Base-by-base conservation (phyloP, 2,797 vertebrate species). In the Phataginus tricuspis region DNA sequence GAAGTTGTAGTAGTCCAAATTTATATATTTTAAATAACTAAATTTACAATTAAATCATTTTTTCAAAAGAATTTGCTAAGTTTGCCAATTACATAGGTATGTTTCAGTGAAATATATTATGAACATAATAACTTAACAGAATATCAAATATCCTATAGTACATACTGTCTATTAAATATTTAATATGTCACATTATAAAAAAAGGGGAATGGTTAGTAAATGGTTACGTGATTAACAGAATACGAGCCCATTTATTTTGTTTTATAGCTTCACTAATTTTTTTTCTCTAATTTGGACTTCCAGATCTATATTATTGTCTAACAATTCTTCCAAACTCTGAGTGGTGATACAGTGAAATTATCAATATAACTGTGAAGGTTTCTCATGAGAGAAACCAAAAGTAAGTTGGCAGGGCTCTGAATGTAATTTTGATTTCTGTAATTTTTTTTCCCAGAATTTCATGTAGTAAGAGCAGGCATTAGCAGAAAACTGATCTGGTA, bases 21-120 rank as follows among this genome's bases (percentile, higher is more conserved):
- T 64, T 31, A 68, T 8, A 29, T 90, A 79, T 66, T 25, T 45
- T 34, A 72, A 86, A 92, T 14, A 84, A 86, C 45, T 79, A 45
- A 94, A 64, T 96, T 95, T 68, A 68, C 96, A 95, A 85, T 86
- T 92, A 83, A 83, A 88, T 80, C 4, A 63, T 83, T 68, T 97
- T 95, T 57, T 87, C 63, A 37, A 64, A 95, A 57, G 13, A 80
- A 53, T 19, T 86, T 85, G 19, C 23, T 66, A 37, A 31, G 2
- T 68, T 92, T 94, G 42, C 29, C 14, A 57, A 39, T 89, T 71
- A 90, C 5, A 63, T n/a, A 51, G 14, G 14, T 74, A 53, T 89
- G 39, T 18, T 95, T 80, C 64, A 77, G 39, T 80, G 37, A 92
- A 95, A 68, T 11, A 39, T 23, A 78, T n/a, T 89, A 69, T 69